A percentile compares a stretch with the other conserved stretches of the same genome.
These are phyloP conservation scores for Sweltsa coloradensis DNA, from an alignment of 1,140 invertebrate genomes.

Conservation along the genomic window DNA sequence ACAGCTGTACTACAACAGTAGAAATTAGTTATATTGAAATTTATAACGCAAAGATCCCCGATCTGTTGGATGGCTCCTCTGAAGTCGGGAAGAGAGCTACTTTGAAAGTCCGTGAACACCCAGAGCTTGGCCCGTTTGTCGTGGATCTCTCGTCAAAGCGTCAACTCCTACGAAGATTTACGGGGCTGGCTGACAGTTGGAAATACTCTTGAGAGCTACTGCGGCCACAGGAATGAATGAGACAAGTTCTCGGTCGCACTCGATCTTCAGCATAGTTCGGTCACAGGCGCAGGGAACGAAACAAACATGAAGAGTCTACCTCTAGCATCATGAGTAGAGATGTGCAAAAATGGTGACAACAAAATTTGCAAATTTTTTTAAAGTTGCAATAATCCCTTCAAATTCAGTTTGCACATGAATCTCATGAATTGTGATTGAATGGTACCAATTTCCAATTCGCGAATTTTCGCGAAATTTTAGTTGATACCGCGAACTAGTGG, in stretches of 20 bases:
- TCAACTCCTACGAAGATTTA: constrained; percentile 50
- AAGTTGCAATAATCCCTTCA: too few species aligned
- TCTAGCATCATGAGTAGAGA: constrained; percentile 37
- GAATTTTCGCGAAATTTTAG: too few species aligned
- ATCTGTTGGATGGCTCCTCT: constrained; percentile 42
- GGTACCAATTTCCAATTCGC: too few species aligned
- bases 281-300: constrained; percentile 33
- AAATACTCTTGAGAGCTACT: constrained; percentile 65
- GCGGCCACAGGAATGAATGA: constrained; percentile 68
- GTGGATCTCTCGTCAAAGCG: constrained; percentile 51
- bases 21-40: constrained; percentile 80
- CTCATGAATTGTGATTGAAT: too few species aligned
- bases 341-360: too few species aligned
- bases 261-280: constrained; percentile 52
- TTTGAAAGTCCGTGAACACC: constrained; percentile 61
- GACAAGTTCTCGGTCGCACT: constrained; percentile 64
- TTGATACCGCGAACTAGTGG: too few species aligned
- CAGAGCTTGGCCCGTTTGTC: constrained; percentile 57
- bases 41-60: constrained; percentile 79
- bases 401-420: too few species aligned
- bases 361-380: too few species aligned
- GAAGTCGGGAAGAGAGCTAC: constrained; percentile 33
- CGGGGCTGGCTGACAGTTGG: constrained; percentile 63
- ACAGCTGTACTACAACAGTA: constrained; percentile 37
- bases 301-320: background rate